phyloP scores from a whole-genome alignment of 2,888 invertebrate species.

The Sphecodes monilicornis region DNA sequence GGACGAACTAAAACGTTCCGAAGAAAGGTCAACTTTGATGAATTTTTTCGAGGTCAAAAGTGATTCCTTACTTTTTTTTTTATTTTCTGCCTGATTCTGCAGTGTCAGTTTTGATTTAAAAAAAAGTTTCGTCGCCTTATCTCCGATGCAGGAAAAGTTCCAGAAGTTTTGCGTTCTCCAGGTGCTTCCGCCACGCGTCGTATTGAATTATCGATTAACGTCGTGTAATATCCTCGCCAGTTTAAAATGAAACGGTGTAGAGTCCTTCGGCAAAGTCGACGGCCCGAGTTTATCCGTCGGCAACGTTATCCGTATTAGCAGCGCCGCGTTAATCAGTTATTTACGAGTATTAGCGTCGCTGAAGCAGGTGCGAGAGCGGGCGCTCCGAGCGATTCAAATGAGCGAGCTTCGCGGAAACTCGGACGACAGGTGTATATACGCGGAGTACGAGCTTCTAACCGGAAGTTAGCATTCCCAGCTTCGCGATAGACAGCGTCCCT shows the following conservation, averaged over 20 bases:
- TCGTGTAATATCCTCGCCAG: not conserved
- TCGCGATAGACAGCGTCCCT: not conserved
- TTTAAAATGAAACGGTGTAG: not conserved
- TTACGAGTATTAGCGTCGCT: not conserved
- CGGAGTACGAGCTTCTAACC: not conserved
- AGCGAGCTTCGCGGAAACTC: not conserved
- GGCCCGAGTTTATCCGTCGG: not conserved
- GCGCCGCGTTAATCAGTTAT: constrained; percentile 10
- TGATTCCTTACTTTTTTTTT: not conserved
- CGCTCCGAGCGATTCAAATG: not conserved
- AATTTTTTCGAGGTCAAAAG: not conserved
- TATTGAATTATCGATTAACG: not conserved
- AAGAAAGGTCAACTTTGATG: not conserved
- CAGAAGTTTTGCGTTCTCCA: not conserved
- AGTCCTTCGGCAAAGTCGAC: not conserved
- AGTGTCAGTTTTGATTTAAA: not conserved
- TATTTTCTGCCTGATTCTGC: not conserved
- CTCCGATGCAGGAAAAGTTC: not conserved
- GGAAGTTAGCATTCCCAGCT: not conserved
- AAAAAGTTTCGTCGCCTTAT: not conserved
- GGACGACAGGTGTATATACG: not conserved
- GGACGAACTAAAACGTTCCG: not conserved
- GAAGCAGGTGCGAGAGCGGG: not conserved
- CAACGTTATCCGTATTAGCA: not conserved
- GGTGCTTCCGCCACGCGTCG: not conserved